Evolutionary conservation across 2,888 invertebrate species (phyloP).

Genomic region (Abscondita cerata): DNA sequence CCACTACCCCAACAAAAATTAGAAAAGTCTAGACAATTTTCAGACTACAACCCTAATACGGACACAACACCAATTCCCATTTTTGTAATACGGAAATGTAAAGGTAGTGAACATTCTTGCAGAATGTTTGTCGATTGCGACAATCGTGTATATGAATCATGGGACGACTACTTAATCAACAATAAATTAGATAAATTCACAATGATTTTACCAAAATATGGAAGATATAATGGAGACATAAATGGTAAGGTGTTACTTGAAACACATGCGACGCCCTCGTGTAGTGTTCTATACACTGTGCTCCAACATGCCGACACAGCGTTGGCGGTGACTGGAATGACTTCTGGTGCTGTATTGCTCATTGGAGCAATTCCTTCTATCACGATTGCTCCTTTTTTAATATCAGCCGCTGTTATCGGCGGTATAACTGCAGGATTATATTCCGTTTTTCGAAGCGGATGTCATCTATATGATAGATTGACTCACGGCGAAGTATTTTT

Average conservation of each 20-base stretch:
- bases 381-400: constrained; percentile 60
- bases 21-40: constrained; percentile 43
- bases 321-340: constrained; percentile 47
- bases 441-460: constrained; percentile 61
- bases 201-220: constrained; percentile 63
- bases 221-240: constrained; percentile 52
- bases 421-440: constrained; percentile 58
- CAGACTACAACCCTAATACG: constrained; percentile 48
- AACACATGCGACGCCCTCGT: constrained; percentile 49
- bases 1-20: constrained; percentile 48
- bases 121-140: constrained; percentile 52
- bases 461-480: constrained; percentile 60
- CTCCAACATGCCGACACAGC: constrained; percentile 46
- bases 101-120: constrained; percentile 45
- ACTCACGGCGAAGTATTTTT: constrained; percentile 61
- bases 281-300: constrained; percentile 44
- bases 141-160: constrained; percentile 63
- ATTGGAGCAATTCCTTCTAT: constrained; percentile 62
- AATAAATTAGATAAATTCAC: constrained; percentile 65
- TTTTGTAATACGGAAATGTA: constrained; percentile 52
- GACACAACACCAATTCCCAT: constrained; percentile 50
- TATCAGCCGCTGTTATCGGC: constrained; percentile 54
- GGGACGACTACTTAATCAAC: constrained; percentile 61
- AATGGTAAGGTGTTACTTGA: constrained; percentile 46
- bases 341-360: constrained; percentile 61